A percentile compares a stretch with the other conserved stretches of the same genome.
Conservation (phyloP, 2,888 invertebrate species). For the Cataglyphis albicans region DNA sequence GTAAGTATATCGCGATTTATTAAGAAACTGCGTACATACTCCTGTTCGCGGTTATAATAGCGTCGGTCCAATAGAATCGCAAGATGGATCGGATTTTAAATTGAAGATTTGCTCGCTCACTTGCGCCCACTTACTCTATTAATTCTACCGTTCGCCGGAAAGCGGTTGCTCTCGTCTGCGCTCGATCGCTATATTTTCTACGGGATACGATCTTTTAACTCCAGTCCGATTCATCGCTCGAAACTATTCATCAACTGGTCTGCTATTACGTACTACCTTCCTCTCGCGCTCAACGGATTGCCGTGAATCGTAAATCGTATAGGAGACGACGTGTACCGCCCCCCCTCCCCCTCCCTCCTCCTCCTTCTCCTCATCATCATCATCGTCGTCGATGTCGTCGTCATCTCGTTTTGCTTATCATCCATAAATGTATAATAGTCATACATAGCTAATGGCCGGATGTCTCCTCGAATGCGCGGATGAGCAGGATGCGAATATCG, state of each 20-base stretch:
- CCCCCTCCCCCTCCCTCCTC: neutral
- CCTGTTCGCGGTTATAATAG: neutral
- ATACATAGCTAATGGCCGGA: conserved; percentile 15
- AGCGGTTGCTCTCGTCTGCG: conserved; percentile 18
- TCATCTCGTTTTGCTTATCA: conserved; percentile 16
- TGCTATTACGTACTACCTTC: neutral
- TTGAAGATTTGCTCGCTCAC: conserved; percentile 53
- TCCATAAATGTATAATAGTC: conserved; percentile 43
- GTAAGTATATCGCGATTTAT: conserved; percentile 24
- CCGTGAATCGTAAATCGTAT: conserved; percentile 1
- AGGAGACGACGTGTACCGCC: neutral
- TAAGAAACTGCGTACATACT: conserved; percentile 26
- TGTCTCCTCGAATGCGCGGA: conserved; percentile 15
- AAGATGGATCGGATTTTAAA: conserved; percentile 54
- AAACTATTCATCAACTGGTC: conserved; percentile 10
- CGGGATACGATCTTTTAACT: conserved; percentile 26
- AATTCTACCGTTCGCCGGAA: conserved; percentile 13
- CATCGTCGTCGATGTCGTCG: neutral
- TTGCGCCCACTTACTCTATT: conserved; percentile 49
- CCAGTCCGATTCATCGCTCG: conserved; percentile 13
- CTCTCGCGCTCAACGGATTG: neutral
- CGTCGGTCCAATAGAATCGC: conserved; percentile 23
- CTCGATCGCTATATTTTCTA: conserved; percentile 39
- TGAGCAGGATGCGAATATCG: conserved; percentile 17
- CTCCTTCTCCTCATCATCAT: neutral